These are phyloP conservation scores for Psophia crepitans DNA, from an alignment of 2,113 vertebrate genomes.

Conservation along the genomic window DNA sequence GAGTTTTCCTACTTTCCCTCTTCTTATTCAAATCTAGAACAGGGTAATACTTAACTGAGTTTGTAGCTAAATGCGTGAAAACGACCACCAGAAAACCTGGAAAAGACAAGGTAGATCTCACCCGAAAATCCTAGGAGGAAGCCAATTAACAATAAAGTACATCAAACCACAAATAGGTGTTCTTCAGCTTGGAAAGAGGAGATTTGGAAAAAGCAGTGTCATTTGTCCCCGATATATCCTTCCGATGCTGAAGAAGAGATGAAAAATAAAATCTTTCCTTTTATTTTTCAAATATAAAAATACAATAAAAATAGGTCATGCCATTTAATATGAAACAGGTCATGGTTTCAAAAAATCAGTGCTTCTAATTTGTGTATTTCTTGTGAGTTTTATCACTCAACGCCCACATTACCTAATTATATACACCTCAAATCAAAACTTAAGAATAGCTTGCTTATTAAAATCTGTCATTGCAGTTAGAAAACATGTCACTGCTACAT, in stretches of 20 bases:
- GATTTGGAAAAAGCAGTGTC: neutral
- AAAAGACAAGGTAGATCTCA: neutral
- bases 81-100: neutral
- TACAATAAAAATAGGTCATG: constrained; percentile 3
- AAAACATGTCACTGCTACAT: constrained; percentile 22
- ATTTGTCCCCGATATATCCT: neutral
- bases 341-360: neutral
- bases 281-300: neutral
- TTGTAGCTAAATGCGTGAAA: neutral
- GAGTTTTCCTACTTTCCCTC: neutral
- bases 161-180: neutral
- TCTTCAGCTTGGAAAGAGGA: neutral
- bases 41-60: neutral
- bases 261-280: neutral
- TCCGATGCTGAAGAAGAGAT: neutral
- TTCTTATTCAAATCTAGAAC: neutral
- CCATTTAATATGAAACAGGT: neutral
- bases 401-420: constrained; percentile 44
- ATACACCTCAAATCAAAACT: constrained; percentile 41
- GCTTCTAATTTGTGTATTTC: constrained; percentile 50
- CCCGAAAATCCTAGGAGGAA: neutral
- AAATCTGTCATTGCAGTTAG: constrained; percentile 29
- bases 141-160: neutral
- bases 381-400: constrained; percentile 47
- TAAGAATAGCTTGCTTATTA: constrained; percentile 48